Evolutionary conservation across 2,888 invertebrate genomes (phyloP), one percentile per base, ranked within the genome.

Genomic region (Dyspetes luteomarginatus): DNA sequence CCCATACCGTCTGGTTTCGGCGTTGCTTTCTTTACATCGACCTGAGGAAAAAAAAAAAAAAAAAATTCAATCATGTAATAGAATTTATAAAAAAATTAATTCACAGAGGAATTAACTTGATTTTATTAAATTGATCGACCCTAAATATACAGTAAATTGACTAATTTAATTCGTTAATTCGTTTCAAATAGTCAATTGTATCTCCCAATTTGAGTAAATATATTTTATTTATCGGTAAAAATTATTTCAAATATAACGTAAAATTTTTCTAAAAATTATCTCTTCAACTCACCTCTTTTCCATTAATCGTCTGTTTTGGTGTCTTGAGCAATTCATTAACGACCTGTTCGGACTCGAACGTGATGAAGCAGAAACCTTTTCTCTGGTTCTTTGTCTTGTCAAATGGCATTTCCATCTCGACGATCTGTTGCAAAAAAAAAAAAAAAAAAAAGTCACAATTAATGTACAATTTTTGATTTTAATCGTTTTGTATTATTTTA

Each of bases 351-450:
- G 97, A 97, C 91, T 99, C 98, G 90, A 98, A 99, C 85, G 98
- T 98, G 92, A 99, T 98, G 93, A 99, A 99, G 92, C 98, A 98
- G 94, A 99, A 99, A 81, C 97, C 98, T 94, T 98, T 97, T 88
- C 98, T 95, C 93, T 98, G 98, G 92, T 98, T 98, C 95, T 98
- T 98, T 92, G 97, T 96, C 93, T 98, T 98, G 92, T 99, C 99
- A 90, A 97, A 98, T 78, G 99, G 99, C 96, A 98, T 97, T 93
- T 99, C 99, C 76, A 98, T 96, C 89, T 98, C 98, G 82, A 97
- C 96, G 88, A 98, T 97, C 98, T 98, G 91, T 15, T 93, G 93
- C 83, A 75, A 85, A n/a, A n/a, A n/a, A n/a, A n/a, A n/a, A n/a
- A n/a, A n/a, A n/a, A n/a, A n/a, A n/a, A n/a, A n/a, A n/a, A 84